Evolutionary conservation across 2,888 invertebrate species (phyloP).

Genomic region (Crocallis elinguaria): DNA sequence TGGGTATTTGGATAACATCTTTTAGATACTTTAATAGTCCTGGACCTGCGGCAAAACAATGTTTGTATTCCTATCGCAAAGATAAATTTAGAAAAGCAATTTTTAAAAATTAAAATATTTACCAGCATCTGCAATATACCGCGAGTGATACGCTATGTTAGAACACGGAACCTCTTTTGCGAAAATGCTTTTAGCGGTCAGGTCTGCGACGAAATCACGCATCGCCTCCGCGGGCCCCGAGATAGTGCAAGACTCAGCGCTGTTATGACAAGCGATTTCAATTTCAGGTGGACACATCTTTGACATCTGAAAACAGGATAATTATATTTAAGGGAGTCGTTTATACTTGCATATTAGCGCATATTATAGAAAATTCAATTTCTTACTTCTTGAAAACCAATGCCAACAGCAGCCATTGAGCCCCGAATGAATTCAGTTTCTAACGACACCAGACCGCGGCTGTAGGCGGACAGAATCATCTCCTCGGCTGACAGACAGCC

Average conservation of each 20-base stretch:
- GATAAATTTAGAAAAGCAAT: background rate
- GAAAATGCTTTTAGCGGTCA: conserved; percentile 55
- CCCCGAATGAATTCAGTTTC: conserved; percentile 87
- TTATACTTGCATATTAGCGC: too few relatives aligned
- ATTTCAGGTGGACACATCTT: conserved; percentile 62
- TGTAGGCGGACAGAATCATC: conserved; percentile 91
- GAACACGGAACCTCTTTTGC: conserved; percentile 81
- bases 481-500: conserved; percentile 92
- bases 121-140: conserved; percentile 87
- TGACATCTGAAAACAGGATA: conserved; percentile 41
- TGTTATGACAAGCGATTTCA: conserved; percentile 91
- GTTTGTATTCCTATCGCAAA: background rate
- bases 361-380: too few relatives aligned
- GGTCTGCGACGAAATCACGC: conserved; percentile 77
- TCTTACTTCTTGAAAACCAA: conserved; percentile 79
- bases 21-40: conserved; percentile 83
- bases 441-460: conserved; percentile 88
- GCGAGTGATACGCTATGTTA: conserved; percentile 94
- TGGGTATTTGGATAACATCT: conserved; percentile 84
- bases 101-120: conserved; percentile 13
- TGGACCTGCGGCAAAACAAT: conserved; percentile 53
- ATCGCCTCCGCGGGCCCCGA: conserved; percentile 88
- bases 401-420: conserved; percentile 95
- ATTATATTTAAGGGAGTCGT: too few relatives aligned
- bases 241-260: conserved; percentile 89